A percentile compares a stretch with the other conserved stretches of the same genome.
phyloP scores from a whole-genome alignment of 2,113 vertebrate genomes.

The Podarcis raffonei region DNA sequence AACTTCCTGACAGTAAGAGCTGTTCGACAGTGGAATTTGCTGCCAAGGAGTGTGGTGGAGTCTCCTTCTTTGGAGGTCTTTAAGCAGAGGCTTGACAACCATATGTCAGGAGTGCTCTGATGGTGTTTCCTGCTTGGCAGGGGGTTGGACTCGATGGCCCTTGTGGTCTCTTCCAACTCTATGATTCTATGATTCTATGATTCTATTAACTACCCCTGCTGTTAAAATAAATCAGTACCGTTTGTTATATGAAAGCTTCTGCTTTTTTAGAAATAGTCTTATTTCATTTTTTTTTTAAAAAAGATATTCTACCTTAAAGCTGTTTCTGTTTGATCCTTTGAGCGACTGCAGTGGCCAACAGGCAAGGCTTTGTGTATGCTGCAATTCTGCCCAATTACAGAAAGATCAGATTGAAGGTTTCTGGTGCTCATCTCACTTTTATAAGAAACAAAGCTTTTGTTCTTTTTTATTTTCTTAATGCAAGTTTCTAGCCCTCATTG shows the following conservation, averaged over 20 bases:
- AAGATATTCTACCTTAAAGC: background rate
- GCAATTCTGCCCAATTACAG: background rate
- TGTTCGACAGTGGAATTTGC: too few species aligned
- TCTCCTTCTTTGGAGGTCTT: too few species aligned
- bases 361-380: too few species aligned
- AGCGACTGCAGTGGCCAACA: too few species aligned
- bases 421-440: background rate
- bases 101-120: too few species aligned
- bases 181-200: too few species aligned
- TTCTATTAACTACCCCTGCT: background rate
- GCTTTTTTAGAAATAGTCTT: constrained; percentile 17
- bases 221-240: background rate
- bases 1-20: too few species aligned
- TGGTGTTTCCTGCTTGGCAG: too few species aligned
- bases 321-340: background rate
- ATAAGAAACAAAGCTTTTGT: background rate
- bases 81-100: too few species aligned
- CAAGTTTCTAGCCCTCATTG: background rate
- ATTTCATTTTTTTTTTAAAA: background rate
- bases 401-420: background rate
- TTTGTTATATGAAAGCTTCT: background rate
- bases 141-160: too few species aligned
- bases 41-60: too few species aligned
- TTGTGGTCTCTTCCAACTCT: too few species aligned
- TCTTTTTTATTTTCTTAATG: background rate